Base-by-base conservation (phyloP, 1,140 invertebrate genomes). In the Oreohelix idahoensis region DNA sequence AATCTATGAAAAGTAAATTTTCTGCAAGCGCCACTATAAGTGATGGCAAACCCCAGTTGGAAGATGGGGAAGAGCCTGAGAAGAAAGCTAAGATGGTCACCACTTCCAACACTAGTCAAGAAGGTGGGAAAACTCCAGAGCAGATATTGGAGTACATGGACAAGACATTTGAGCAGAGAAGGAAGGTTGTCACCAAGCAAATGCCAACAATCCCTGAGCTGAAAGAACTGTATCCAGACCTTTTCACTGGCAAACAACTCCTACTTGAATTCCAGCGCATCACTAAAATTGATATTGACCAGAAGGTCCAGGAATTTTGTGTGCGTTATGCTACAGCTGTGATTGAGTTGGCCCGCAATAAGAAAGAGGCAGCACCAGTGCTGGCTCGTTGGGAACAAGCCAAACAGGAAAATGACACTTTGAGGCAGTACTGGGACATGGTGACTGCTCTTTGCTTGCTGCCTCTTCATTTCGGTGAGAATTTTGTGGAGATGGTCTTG, bases 341-440 rank as follows among this genome's bases (percentile, higher is more conserved):
- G 35, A 89, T 89, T 38, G 86, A 87, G 36, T 83, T 89, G 74
- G 88, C 89, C n/a, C 84, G 87, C 15, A 82, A 86, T 29, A 87
- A 86, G n/a, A 80, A 87, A 13, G 89, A 87, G 36, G 86, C 90
- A 0, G 87, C 86, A 29, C 75, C 85, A 32, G 85, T 91, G 29
- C 79, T 91, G 70, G 87, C 84, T 53, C 86, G 88, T 49, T 89
- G 89, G 23, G 89, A 90, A 29, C 69, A 84, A 23, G 88, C 89
- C 17, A 90, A 90, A 78, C 87, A 90, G 73, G 89, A 91, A 42
- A 90, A 89, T 63, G 86, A 86, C 58, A 86, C 89, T 11, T 75
- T 91, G 38, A 88, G 87, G 76, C 90, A 90, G 78, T 91, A 91
- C 81, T 91, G 90, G 90, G 90, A 91, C 70, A 91, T 91, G 90